Conservation (phyloP, 92 coral and sea anemone species). For the Epizoanthus stellaris region DNA sequence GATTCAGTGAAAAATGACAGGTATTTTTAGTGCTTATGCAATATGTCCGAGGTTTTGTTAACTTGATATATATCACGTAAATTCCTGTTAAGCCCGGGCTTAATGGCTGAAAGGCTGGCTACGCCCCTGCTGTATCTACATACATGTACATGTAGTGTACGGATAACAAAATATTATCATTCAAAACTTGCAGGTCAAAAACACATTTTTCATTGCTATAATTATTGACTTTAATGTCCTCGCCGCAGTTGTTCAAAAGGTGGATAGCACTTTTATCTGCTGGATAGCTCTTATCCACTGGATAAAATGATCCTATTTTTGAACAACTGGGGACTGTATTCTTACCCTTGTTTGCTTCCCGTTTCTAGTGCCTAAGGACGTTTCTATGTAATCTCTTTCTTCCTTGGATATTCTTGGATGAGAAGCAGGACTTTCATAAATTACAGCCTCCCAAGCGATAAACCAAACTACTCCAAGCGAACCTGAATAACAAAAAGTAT, state of each 20-base stretch:
- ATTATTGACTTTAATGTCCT: constrained; percentile 2
- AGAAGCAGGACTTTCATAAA: constrained; percentile 77
- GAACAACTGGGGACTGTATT: constrained; percentile 12
- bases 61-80: no score
- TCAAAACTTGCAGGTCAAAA: no score
- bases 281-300: neutral
- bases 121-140: no score
- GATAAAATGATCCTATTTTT: constrained; percentile 40
- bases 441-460: constrained; percentile 75
- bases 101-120: no score
- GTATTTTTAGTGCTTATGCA: no score
- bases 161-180: no score
- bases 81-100: no score
- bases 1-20: no score
- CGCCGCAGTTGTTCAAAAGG: neutral
- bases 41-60: no score
- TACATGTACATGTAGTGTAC: no score
- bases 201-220: neutral
- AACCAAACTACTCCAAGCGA: constrained; percentile 83
- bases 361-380: constrained; percentile 62
- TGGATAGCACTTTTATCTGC: no score
- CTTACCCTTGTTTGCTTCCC: constrained; percentile 66
- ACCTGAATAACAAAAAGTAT: constrained; percentile 51
- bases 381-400: constrained; percentile 78
- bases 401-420: constrained; percentile 88